phyloP scores from a whole-genome alignment of 1,140 invertebrate genomes.

The Sitobion miscanthi region DNA sequence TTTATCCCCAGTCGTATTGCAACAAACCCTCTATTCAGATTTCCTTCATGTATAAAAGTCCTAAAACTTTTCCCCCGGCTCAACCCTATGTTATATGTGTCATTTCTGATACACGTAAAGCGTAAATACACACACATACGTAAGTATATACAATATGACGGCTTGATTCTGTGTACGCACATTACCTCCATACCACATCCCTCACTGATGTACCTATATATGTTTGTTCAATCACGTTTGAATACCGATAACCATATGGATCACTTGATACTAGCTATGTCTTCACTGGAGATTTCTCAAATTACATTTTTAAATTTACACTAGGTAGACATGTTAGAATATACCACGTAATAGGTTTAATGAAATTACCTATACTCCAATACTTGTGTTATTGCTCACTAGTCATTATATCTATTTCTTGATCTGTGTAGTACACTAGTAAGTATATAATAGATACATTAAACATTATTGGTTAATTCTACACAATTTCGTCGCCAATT shows the following conservation, averaged over 20 bases:
- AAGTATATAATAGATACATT: too few relatives aligned
- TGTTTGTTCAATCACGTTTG: neutral
- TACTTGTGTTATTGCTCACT: neutral
- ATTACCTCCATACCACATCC: neutral
- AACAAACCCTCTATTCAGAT: conserved; percentile 40
- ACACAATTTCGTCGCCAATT: too few relatives aligned
- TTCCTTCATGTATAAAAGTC: neutral
- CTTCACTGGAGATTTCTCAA: neutral
- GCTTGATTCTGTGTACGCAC: neutral
- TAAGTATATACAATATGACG: neutral
- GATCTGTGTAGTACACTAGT: neutral
- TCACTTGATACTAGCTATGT: neutral
- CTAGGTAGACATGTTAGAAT: neutral
- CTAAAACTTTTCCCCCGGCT: neutral
- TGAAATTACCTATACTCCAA: neutral
- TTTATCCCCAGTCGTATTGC: neutral
- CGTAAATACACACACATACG: neutral
- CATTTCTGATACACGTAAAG: neutral
- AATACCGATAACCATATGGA: neutral
- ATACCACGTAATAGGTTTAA: neutral
- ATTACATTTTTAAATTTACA: neutral
- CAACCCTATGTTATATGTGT: neutral
- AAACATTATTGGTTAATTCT: too few relatives aligned
- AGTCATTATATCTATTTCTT: neutral
- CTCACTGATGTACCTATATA: neutral